Evolutionary conservation across 2,113 vertebrate species (phyloP), one percentile per base, ranked within the genome.

Genomic region (Melospiza georgiana): DNA sequence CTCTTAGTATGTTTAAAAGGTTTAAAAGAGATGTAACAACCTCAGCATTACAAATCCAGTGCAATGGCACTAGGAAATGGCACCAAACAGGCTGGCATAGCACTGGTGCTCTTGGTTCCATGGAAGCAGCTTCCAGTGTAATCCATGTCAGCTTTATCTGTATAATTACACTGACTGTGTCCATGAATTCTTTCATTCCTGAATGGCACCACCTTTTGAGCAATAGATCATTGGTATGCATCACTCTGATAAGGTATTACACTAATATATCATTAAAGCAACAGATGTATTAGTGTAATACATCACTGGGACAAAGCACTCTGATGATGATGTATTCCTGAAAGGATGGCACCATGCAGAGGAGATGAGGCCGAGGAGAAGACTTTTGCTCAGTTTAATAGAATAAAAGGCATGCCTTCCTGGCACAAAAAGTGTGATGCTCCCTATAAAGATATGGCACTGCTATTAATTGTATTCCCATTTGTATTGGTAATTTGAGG

Each of bases 221-320:
- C 84, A 95, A 96, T 96, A 93, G 82, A 96, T 97, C 93, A 97
- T 89, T 67, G 61, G 84, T 93, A 96, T 96, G 94, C 95, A 95
- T 97, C 97, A 96, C 82, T 93, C 96, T 81, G 87, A 94, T 96
- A 96, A 97, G 95, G 91, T 95, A 96, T 97, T 97, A 92, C 95
- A 95, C 95, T 97, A 96, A 97, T 97, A 89, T 94, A 97, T 98
- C 97, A 97, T 97, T 98, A 97, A 94, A 96, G 97, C 93, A 97
- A 97, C 94, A 96, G 96, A 95, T 96, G 94, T 96, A 97, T 96
- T 95, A 96, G 90, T 96, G 91, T 90, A 94, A 96, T 96, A 94
- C 52, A 95, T 97, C 97, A 97, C 91, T 80, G 88, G 96, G 96
- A 96, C 89, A 94, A 96, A 98, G 96, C 87, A 73, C 87, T 95